Evolutionary conservation across 1,140 invertebrate genomes (phyloP), one percentile per base, ranked within the genome.

Genomic region (Nymphalis io): DNA sequence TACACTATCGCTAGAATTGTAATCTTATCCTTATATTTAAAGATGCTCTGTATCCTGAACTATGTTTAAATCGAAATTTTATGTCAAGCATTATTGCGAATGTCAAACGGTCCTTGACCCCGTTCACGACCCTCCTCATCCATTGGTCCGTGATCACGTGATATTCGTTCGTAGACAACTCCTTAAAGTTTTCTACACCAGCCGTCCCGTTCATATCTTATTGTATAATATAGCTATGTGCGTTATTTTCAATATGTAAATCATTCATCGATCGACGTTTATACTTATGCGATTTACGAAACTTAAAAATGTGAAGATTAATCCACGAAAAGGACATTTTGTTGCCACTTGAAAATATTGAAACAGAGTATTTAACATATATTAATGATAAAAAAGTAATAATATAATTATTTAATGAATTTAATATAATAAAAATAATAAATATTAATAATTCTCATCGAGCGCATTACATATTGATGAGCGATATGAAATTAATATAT

Each of bases 1-100:
- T 79, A 82, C 72, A 71, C 75, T 82, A 80, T 74, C 58, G 73
- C 75, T 87, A 83, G 83, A 68, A 63, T 69, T 79, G 68, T 83
- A 79, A 75, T 38, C 44, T 57, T 70, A 23, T 55, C 74, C 62
- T 75, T 77, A 65, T 64, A 61, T 68, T 73, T 58, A 59, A 21
- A 21, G 39, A 46, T 70, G 53, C 60, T 69, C 53, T 46, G 64
- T 59, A 10, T 42, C 63, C 60, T 46, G 64, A 66, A 15, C 15
- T 66, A 59, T 69, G 57, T 58, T 18, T 66, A 55, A 57, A 27
- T 57, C 55, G 21, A 18, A 8, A 46, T 46, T 12, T 33, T 48
- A 63, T 48, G 27, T 63, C 53, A 63, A 11, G 39, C 44, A 10
- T 59, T 38, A 60, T 60, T 60, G 21, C 57, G 46, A 65, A 69